These are phyloP conservation scores for Calliphora vomitoria DNA, from an alignment of 2,888 invertebrate species.

Conservation along the genomic window DNA sequence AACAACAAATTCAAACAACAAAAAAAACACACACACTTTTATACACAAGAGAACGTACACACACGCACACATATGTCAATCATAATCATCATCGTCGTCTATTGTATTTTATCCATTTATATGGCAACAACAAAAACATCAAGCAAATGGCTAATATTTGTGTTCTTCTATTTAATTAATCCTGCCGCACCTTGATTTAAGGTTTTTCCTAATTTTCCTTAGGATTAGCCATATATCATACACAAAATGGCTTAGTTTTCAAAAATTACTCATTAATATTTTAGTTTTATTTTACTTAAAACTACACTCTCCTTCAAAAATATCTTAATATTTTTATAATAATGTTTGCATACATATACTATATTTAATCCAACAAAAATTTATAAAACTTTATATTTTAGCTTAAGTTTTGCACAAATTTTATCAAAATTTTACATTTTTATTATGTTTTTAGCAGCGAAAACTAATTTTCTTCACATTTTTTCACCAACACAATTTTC, in stretches of 20 bases:
- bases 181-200: constrained; percentile 63
- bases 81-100: constrained; percentile 42
- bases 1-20: constrained; percentile 57
- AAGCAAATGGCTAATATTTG: constrained; percentile 13
- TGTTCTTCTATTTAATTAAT: constrained; percentile 59
- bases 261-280: constrained; percentile 35
- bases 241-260: background rate
- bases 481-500: constrained; percentile 10
- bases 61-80: constrained; percentile 49
- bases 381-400: too few relatives aligned
- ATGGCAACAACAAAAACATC: constrained; percentile 52
- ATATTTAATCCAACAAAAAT: too few relatives aligned
- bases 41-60: background rate
- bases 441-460: background rate
- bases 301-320: too few relatives aligned
- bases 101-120: constrained; percentile 40
- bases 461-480: background rate
- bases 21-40: constrained; percentile 30
- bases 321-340: too few relatives aligned
- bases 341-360: too few relatives aligned
- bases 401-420: background rate
- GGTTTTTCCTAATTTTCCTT: constrained; percentile 12
- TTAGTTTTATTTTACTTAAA: background rate
- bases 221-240: constrained; percentile 8
- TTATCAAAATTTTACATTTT: background rate